Evolutionary conservation across 2,888 invertebrate genomes (phyloP).

Genomic region (Plebejus melissa): DNA sequence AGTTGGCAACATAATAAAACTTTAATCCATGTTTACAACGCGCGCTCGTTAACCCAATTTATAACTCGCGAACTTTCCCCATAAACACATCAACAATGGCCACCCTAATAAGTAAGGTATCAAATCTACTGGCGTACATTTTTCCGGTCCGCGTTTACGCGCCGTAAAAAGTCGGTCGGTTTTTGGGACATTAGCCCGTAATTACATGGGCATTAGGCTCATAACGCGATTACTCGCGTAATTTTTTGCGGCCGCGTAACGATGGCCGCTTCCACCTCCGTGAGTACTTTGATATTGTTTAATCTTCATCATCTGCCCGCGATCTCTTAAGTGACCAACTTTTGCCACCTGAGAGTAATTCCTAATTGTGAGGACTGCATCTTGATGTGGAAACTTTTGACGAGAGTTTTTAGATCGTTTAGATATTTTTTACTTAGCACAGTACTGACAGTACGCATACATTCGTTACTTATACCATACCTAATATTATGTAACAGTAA

Average conservation of each 20-base stretch:
- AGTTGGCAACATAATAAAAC: constrained; percentile 22
- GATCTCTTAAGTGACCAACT: constrained; percentile 16
- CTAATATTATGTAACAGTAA: not conserved
- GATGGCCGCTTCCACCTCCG: constrained; percentile 5
- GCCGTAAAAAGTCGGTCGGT: constrained; percentile 48
- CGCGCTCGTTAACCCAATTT: constrained; percentile 23
- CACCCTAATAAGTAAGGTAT: constrained; percentile 31
- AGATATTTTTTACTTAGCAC: not conserved
- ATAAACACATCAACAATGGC: constrained; percentile 32
- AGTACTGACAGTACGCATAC: not conserved
- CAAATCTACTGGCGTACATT: constrained; percentile 40
- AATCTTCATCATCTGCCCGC: constrained; percentile 11
- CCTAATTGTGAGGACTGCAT: constrained; percentile 1
- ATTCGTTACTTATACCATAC: not conserved
- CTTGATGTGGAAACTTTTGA: constrained; percentile 7
- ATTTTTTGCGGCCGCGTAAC: constrained; percentile 22
- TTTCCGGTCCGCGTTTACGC: constrained; percentile 51
- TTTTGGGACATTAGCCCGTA: constrained; percentile 35
- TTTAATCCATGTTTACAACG: constrained; percentile 25
- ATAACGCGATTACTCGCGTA: constrained; percentile 31
- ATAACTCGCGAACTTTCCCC: constrained; percentile 22
- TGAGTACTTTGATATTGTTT: constrained; percentile 18
- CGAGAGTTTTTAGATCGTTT: not conserved
- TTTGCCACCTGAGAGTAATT: constrained; percentile 1
- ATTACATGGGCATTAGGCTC: constrained; percentile 33